These are phyloP conservation scores for Drosophila persimilis DNA, from an alignment of 1,140 invertebrate genomes.

Conservation along the genomic window DNA sequence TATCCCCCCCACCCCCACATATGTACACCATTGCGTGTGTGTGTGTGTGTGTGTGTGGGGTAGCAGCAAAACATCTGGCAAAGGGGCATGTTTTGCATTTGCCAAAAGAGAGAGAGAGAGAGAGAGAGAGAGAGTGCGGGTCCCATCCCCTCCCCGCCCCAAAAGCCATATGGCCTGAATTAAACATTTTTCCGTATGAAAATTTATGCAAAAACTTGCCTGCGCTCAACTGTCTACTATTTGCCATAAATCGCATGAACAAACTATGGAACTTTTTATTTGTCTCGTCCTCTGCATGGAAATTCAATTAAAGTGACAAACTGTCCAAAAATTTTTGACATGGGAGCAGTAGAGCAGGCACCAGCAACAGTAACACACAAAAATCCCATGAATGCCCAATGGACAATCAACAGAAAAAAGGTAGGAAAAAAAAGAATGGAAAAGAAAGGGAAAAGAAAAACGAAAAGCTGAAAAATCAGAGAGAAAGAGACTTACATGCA, in stretches of 20 bases:
- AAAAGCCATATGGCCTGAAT: conserved; percentile 45
- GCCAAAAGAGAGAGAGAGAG: conserved; percentile 6
- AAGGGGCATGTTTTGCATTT: conserved; percentile 68
- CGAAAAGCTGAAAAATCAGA: conserved; percentile 28
- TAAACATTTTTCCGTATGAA: conserved; percentile 59
- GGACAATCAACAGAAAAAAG: conserved; percentile 63
- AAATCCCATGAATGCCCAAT: conserved; percentile 77
- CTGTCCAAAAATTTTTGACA: conserved; percentile 78
- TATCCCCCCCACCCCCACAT: neutral
- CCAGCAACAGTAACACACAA: conserved; percentile 33
- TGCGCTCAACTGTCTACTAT: neutral
- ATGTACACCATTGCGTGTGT: conserved; percentile 6
- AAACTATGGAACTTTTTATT: conserved; percentile 49
- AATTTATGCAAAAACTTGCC: conserved; percentile 64
- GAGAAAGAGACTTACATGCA: conserved; percentile 33
- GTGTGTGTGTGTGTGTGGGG: neutral
- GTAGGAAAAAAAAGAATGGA: conserved; percentile 15
- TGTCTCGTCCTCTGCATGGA: conserved; percentile 60
- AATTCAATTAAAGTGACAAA: conserved; percentile 82
- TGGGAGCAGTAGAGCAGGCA: conserved; percentile 44
- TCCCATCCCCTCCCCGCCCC: too few relatives aligned
- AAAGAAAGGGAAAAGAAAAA: neutral
- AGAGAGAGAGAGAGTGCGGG: neutral
- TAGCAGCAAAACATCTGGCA: conserved; percentile 37
- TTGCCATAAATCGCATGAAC: conserved; percentile 62